These are phyloP conservation scores for Apostichopus leukothele DNA, from an alignment of 53 echinoderm and acorn worm species.

Conservation along the genomic window DNA sequence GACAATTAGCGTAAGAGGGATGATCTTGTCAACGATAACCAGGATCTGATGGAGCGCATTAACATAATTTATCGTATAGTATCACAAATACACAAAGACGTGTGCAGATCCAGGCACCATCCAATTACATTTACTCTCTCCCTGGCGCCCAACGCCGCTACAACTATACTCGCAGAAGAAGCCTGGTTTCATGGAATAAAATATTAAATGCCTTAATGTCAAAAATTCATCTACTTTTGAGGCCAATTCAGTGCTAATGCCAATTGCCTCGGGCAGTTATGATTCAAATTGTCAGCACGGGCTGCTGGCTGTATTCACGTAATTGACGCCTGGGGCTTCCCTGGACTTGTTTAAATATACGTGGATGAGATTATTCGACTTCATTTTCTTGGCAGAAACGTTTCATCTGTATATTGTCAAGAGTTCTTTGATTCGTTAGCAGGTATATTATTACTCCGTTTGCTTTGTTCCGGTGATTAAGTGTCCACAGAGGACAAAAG, in stretches of 20 bases:
- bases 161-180: background rate
- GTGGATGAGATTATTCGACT: background rate
- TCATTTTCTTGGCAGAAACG: background rate
- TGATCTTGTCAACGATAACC: no score
- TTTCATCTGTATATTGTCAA: background rate
- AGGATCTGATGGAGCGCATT: no score
- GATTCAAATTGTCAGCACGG: constrained; percentile 31
- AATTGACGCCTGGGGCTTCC: constrained; percentile 16
- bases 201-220: constrained; percentile 39
- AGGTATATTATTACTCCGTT: no score
- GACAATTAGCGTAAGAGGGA: no score
- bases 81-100: background rate
- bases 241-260: constrained; percentile 26
- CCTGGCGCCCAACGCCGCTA: background rate
- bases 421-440: no score
- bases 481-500: no score
- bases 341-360: background rate
- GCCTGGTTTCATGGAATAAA: constrained; percentile 10
- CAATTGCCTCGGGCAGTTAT: background rate
- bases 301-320: constrained; percentile 8
- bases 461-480: no score
- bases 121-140: constrained; percentile 25
- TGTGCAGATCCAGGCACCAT: constrained; percentile 17
- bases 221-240: constrained; percentile 28
- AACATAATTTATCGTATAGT: no score